Percentiles rank a stretch among this genome's conserved stretches.
These are phyloP conservation scores for Halcyon smyrnensis DNA, from an alignment of 2,797 vertebrate species.

Conservation along the genomic window DNA sequence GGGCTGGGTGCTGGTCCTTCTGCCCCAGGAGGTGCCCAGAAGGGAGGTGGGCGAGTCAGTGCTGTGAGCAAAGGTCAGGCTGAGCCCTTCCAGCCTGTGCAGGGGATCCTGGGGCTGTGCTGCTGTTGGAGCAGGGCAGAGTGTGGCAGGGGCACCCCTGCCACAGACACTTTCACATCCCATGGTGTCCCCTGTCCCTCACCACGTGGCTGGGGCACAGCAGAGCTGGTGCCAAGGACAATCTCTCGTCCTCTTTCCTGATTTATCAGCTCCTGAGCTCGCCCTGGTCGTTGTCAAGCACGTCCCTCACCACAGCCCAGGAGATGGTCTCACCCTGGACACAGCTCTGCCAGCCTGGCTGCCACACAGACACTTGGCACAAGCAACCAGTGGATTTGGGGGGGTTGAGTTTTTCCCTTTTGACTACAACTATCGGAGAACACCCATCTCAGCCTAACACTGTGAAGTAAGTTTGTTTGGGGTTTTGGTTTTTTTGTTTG, in stretches of 20 bases:
- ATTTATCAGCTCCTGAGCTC: not conserved
- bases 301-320: not conserved
- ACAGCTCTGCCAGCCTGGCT: not conserved
- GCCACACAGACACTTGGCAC: not conserved
- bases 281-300: fast-evolving
- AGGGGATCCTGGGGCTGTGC: fast-evolving
- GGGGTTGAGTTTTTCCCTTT: not conserved
- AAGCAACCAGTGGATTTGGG: not conserved
- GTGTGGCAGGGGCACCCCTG: not conserved
- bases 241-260: not conserved
- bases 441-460: not conserved
- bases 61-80: not conserved
- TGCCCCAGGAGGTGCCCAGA: not conserved
- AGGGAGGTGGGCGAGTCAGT: fast-evolving
- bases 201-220: fast-evolving
- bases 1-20: not conserved
- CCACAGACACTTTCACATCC: too few relatives aligned
- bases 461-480: not conserved
- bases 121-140: not conserved
- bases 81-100: not conserved
- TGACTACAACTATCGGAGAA: not conserved
- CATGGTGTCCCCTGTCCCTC: fast-evolving
- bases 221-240: not conserved
- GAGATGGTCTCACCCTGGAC: not conserved
- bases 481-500: too few relatives aligned